Conservation (phyloP, 1,140 invertebrate species). For the Drosophila pectinifera region DNA sequence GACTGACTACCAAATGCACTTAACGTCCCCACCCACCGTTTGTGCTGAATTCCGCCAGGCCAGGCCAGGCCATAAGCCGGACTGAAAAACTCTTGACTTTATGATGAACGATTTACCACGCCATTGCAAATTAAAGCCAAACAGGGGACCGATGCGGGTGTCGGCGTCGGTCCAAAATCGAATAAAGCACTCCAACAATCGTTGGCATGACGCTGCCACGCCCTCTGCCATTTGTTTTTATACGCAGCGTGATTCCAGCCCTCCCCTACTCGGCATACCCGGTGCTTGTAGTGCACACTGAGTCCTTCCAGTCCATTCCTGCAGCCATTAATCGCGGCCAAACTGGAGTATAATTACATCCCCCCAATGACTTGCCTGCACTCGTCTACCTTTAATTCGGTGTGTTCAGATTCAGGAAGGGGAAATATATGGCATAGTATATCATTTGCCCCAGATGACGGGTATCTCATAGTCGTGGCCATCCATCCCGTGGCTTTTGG, state of each 20-base stretch:
- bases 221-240: constrained; percentile 48
- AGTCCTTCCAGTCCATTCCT: no score
- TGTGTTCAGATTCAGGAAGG: no score
- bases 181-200: constrained; percentile 62
- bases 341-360: not conserved
- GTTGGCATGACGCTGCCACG: constrained; percentile 38
- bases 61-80: constrained; percentile 44
- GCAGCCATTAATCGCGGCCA: no score
- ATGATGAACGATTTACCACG: constrained; percentile 66
- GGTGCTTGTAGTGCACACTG: not conserved
- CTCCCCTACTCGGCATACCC: not conserved
- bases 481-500: not conserved
- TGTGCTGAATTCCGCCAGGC: not conserved
- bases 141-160: constrained; percentile 20
- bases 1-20: constrained; percentile 33
- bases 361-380: not conserved
- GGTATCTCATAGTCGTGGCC: constrained; percentile 1
- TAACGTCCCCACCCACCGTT: constrained; percentile 7
- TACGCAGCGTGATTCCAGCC: constrained; percentile 30
- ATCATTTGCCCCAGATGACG: no score
- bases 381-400: no score
- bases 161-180: constrained; percentile 35
- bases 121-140: constrained; percentile 63
- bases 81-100: constrained; percentile 63
- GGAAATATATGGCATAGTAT: no score